A percentile compares a stretch with the other conserved stretches of the same genome.
Conservation (phyloP, 2,888 invertebrate species). For the Tyria jacobaeae region DNA sequence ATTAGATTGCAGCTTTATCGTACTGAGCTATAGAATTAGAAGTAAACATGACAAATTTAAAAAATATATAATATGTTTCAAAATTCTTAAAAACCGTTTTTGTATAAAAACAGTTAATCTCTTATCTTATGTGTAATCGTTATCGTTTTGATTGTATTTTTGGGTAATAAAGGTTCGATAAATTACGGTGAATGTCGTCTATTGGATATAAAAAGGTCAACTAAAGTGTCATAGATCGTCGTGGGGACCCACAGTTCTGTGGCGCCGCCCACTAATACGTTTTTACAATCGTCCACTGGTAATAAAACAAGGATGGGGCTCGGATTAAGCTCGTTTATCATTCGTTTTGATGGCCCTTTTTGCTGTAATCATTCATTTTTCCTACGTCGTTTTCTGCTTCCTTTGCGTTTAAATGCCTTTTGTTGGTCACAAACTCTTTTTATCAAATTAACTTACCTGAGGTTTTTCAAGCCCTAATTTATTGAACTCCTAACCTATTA, state of each 20-base stretch:
- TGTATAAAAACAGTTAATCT: conserved; percentile 18
- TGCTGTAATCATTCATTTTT: conserved; percentile 87
- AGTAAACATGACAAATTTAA: not conserved
- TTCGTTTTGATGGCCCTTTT: conserved; percentile 86
- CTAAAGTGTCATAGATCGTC: conserved; percentile 77
- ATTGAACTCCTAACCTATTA: conserved; percentile 30
- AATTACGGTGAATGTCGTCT: conserved; percentile 70
- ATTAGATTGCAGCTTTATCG: no score
- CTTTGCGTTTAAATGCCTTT: conserved; percentile 82
- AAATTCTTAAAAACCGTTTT: conserved; percentile 1
- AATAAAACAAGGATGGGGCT: conserved; percentile 85
- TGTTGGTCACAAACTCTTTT: conserved; percentile 74
- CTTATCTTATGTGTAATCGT: conserved; percentile 26
- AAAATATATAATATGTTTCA: no score
- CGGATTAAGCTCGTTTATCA: conserved; percentile 86
- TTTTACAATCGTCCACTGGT: conserved; percentile 84
- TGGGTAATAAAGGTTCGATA: conserved; percentile 69
- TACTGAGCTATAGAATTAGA: not conserved
- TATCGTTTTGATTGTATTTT: conserved; percentile 58
- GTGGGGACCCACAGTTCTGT: conserved; percentile 50
- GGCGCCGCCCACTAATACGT: conserved; percentile 80
- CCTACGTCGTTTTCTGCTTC: conserved; percentile 84
- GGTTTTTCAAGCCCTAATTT: conserved; percentile 31
- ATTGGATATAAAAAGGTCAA: conserved; percentile 76
- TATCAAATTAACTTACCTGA: conserved; percentile 70